A percentile compares a stretch with the other conserved stretches of the same genome.
phyloP scores from a whole-genome alignment of 2,888 invertebrate genomes.

The Chymomyza procnemis region DNA sequence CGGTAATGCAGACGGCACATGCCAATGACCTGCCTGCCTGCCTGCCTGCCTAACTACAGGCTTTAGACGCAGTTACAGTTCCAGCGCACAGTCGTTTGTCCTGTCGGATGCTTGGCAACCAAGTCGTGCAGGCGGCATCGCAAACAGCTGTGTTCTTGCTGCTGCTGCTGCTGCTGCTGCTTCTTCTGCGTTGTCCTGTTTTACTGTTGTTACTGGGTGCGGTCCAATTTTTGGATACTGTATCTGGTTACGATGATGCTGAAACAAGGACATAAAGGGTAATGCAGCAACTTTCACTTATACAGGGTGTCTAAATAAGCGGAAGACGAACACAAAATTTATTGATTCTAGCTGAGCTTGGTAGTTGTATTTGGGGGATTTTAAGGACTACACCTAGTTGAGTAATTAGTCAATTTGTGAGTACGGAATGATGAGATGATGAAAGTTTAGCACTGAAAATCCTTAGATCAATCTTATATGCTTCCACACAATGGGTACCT shows the following conservation, averaged over 20 bases:
- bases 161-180: background rate
- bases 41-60: too few relatives aligned
- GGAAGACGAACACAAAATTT: too few relatives aligned
- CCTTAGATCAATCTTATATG: too few relatives aligned
- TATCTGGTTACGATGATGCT: background rate
- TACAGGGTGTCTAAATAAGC: background rate
- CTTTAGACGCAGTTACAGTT: background rate
- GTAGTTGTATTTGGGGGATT: too few relatives aligned
- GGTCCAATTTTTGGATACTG: background rate
- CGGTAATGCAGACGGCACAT: constrained; percentile 29
- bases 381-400: too few relatives aligned
- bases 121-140: background rate
- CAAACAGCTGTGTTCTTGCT: background rate
- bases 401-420: too few relatives aligned
- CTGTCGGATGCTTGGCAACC: background rate
- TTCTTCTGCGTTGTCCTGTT: background rate
- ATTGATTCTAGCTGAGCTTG: background rate
- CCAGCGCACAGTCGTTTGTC: background rate
- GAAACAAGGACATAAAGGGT: background rate
- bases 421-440: too few relatives aligned
- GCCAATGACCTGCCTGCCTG: constrained; percentile 62
- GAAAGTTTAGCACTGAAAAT: too few relatives aligned
- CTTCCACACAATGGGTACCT: too few relatives aligned
- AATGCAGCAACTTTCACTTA: background rate
- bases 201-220: background rate